Evolutionary conservation across 1,140 invertebrate species (phyloP).

Genomic region (Tetramorium alpestre): DNA sequence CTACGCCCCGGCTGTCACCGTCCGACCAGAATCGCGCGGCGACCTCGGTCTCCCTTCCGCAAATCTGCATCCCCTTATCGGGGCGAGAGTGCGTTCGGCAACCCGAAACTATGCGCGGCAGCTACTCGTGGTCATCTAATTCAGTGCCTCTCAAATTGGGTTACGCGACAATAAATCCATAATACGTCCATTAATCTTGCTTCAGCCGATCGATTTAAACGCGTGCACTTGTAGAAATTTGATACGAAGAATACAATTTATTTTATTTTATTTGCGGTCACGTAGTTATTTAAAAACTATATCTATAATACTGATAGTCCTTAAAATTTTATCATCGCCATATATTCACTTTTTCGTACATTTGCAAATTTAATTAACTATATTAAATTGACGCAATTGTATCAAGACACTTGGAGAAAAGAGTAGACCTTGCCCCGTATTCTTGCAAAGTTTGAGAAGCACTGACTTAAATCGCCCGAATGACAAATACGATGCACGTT

Average conservation of each 20-base stretch:
- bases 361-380: neutral
- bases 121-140: constrained; percentile 46
- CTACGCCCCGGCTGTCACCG: constrained; percentile 65
- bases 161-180: constrained; percentile 2
- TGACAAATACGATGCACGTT: constrained; percentile 44
- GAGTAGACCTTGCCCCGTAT: neutral
- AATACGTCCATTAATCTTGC: neutral
- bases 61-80: constrained; percentile 42
- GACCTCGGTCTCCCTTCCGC: neutral
- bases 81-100: constrained; percentile 38
- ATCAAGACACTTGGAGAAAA: neutral
- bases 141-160: constrained; percentile 46
- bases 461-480: constrained; percentile 26
- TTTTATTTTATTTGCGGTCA: neutral
- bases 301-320: too few relatives aligned
- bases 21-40: constrained; percentile 44
- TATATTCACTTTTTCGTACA: neutral
- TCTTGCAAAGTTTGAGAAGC: constrained; percentile 15
- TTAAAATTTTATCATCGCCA: neutral
- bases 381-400: neutral
- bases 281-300: neutral
- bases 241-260: neutral
- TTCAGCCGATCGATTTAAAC: neutral
- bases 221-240: neutral
- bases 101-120: constrained; percentile 55